Evolutionary conservation across 2,797 vertebrate genomes (phyloP).

Genomic region (Pseudotriccus pelzelni): DNA sequence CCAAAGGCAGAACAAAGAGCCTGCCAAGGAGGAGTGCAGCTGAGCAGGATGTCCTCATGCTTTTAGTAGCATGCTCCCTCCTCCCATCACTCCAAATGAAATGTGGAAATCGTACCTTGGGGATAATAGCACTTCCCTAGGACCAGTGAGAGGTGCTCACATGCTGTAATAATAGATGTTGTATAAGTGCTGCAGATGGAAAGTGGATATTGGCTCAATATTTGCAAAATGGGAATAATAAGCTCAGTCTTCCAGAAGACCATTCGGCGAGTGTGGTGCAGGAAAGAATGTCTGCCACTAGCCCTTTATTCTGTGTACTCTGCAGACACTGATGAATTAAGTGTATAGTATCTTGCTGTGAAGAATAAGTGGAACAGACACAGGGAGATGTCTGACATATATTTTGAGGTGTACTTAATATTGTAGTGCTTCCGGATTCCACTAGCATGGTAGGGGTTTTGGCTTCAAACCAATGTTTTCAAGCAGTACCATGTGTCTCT

Average conservation of each 20-base stretch:
- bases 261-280: rapidly evolving
- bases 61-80: background rate
- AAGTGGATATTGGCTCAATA: background rate
- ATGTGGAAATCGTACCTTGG: background rate
- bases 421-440: slow-evolving; percentile 48
- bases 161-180: background rate
- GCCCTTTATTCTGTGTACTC: background rate
- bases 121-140: background rate
- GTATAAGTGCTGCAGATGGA: background rate
- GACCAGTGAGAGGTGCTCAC: background rate
- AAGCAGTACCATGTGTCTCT: slow-evolving; percentile 59
- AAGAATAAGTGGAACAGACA: slow-evolving; percentile 34
- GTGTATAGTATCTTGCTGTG: background rate
- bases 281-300: background rate
- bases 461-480: slow-evolving; percentile 54
- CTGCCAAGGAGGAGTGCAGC: background rate
- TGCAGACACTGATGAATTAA: background rate
- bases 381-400: slow-evolving; percentile 26
- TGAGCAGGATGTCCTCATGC: background rate
- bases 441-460: slow-evolving; percentile 35
- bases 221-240: slow-evolving; percentile 15
- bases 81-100: background rate
- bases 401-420: slow-evolving; percentile 59
- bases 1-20: background rate
- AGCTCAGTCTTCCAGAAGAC: background rate